phyloP scores from a whole-genome alignment of 2,797 vertebrate genomes.

The Sylvia borin region DNA sequence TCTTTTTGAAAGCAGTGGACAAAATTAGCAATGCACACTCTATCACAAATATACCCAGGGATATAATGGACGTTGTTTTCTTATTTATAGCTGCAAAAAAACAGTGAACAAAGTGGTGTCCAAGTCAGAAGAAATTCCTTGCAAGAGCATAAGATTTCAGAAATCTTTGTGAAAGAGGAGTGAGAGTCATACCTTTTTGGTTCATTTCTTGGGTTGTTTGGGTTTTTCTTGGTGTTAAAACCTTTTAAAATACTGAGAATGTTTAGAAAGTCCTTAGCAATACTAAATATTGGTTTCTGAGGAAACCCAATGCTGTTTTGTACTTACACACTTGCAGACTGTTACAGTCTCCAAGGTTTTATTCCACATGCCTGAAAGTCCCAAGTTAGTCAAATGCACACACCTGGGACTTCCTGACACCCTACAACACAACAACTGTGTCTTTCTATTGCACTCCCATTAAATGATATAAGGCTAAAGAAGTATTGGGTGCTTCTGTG shows the following conservation, averaged over 20 bases:
- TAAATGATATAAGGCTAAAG: background rate
- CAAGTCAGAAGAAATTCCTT: too few species aligned
- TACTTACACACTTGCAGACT: rapidly evolving
- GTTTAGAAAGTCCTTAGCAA: background rate
- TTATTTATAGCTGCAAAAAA: too few species aligned
- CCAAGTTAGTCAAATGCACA: background rate
- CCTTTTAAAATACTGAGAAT: background rate
- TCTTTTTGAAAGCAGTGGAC: too few species aligned
- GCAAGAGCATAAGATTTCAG: too few species aligned
- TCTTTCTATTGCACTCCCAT: background rate
- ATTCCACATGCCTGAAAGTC: background rate
- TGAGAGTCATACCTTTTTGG: too few species aligned
- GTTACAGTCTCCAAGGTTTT: background rate
- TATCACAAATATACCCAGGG: too few species aligned
- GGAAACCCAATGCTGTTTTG: background rate
- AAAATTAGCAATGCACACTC: too few species aligned
- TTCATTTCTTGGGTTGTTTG: too few species aligned
- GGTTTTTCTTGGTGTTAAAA: background rate
- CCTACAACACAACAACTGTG: background rate
- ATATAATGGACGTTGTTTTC: too few species aligned
- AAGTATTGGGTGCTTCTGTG: background rate
- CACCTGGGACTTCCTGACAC: background rate
- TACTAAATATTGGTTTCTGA: background rate
- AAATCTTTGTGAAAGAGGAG: too few species aligned
- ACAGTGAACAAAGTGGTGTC: too few species aligned